Evolutionary conservation across 2,113 vertebrate genomes (phyloP), one percentile per base, ranked within the genome.

Genomic region (Spea multiplicata): DNA sequence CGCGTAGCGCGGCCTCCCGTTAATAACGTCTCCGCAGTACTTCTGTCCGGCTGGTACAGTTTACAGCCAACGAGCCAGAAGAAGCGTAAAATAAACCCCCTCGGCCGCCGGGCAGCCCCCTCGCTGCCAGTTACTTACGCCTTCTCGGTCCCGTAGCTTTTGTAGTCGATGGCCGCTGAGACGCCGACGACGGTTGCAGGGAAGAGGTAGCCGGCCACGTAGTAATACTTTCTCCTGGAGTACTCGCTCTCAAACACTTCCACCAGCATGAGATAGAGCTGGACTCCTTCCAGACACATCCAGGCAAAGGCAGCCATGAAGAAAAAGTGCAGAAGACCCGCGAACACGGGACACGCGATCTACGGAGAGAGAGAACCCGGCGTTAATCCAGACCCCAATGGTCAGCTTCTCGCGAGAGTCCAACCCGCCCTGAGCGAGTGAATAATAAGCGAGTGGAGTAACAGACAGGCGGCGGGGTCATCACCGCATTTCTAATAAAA

Each of bases 191-290:
- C 94, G 13, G 96, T 95, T 83, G 96, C 96, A 8, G 97, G 97
- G 84, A 99, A 95, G 84, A 99, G 94, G 91, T 99, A 99, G 82
- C 97, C 97, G 13, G 94, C 95, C 77, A 96, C 94, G 13, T 99
- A 99, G 88, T 97, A 99, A 86, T 99, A 99, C 87, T 96, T 99
- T 85, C 96, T 99, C 83, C 97, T 94, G 14, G 97, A 99, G 91
- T 99, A 99, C 94, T 99, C 97, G 66, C 97, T 99, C 90, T 99
- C 97, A 85, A 99, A 99, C 82, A 99, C 96, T 87, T 99, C 97
- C 78, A 99, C 95, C 49, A 99, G 91, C 97, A 99, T 98, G 78
- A 99, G 92, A 87, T 99, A 99, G 81, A 99, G 94, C 87, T 99
- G 97, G 44, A 99, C 94, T 48, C 97, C 97, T 90, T 99, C 97